Evolutionary conservation across 37 sponge, comb jelly and placozoan genomes (phyloP).

Genomic region (Crambe crambe): DNA sequence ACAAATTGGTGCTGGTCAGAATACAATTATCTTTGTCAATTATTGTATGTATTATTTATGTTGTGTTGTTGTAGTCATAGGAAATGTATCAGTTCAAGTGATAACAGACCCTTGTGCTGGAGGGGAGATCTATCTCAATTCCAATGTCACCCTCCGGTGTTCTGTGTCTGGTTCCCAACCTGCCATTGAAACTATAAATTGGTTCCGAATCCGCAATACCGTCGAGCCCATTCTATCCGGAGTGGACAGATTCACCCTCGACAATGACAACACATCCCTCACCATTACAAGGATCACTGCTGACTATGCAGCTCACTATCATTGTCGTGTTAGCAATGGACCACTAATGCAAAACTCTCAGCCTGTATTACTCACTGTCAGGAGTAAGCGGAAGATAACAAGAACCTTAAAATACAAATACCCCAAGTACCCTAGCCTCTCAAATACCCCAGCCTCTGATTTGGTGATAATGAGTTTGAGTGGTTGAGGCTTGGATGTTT

Average conservation of each 20-base stretch:
- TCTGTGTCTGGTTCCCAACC: no score
- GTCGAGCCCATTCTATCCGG: no score
- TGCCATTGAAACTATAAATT: background rate
- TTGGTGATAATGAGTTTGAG: background rate
- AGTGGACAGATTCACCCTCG: no score
- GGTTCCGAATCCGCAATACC: background rate
- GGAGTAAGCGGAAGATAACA: no score
- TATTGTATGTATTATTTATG: no score
- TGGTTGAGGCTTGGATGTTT: no score
- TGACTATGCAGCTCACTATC: background rate
- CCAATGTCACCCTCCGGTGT: slow-evolving; percentile 8
- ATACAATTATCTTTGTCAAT: no score
- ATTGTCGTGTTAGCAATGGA: background rate
- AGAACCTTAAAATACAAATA: no score
- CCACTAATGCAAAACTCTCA: background rate
- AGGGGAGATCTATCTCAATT: background rate
- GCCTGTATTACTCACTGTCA: background rate
- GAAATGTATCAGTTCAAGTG: background rate
- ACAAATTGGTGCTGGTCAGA: no score
- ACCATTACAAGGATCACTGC: background rate
- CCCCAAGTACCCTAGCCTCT: no score
- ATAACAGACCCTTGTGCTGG: background rate
- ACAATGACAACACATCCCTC: background rate
- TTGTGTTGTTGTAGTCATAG: background rate
- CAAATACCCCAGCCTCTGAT: no score